phyloP scores from a whole-genome alignment of 2,113 vertebrate species.

The Anarhynchus alexandrinus region DNA sequence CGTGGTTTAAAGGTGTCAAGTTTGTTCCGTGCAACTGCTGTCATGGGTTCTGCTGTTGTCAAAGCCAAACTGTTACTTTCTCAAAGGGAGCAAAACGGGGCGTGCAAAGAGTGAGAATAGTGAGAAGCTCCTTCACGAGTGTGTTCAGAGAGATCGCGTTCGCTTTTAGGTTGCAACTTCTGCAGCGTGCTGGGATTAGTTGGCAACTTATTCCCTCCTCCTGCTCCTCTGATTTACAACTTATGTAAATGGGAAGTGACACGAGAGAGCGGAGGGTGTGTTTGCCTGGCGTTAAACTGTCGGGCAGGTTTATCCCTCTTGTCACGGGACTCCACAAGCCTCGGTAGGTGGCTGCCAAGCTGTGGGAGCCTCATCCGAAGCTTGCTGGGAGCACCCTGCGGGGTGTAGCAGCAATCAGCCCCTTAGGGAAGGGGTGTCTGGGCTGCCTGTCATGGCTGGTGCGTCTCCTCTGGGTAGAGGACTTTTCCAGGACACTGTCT shows the following conservation, averaged over 20 bases:
- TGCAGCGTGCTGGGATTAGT: not conserved
- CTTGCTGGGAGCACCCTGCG: not conserved
- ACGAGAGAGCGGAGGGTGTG: not conserved
- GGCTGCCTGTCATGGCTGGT: not conserved
- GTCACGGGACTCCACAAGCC: not conserved
- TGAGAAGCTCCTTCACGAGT: fast-evolving
- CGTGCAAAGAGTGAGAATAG: not conserved
- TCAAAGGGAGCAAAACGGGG: not conserved
- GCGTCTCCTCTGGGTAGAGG: not conserved
- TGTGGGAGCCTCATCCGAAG: fast-evolving
- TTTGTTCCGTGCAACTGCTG: not conserved
- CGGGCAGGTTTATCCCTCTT: not conserved
- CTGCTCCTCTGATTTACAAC: not conserved
- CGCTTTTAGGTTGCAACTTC: not conserved
- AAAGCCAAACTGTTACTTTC: not conserved
- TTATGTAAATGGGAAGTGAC: slow-evolving; percentile 8
- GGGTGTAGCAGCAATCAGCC: not conserved
- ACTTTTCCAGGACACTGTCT: not conserved
- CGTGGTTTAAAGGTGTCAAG: not conserved
- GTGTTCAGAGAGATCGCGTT: not conserved
- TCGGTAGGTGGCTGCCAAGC: not conserved
- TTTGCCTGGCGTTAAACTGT: not conserved
- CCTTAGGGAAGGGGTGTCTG: not conserved
- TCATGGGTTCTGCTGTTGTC: not conserved
- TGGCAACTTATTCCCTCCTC: not conserved